Conservation (phyloP, 2,113 vertebrate genomes). For the Lasiurus cinereus region DNA sequence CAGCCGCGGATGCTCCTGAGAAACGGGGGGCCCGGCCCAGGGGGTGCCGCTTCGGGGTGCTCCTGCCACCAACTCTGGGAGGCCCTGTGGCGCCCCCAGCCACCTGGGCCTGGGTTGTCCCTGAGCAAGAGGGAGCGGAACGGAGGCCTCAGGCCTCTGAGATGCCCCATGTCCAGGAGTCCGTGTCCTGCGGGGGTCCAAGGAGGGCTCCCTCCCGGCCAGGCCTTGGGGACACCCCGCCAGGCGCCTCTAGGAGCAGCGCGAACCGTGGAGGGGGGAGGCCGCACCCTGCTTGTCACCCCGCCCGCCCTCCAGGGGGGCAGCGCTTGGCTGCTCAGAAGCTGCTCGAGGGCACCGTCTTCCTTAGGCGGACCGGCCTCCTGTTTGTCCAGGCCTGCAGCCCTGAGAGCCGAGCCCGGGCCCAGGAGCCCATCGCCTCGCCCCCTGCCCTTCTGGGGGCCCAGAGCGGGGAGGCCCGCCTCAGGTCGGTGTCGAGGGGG, state of each 20-base stretch:
- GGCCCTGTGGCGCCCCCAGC: not conserved
- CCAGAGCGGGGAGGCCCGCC: not conserved
- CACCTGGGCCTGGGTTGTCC: not conserved
- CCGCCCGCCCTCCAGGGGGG: not conserved
- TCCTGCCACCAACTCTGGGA: not conserved
- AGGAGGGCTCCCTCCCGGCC: no score
- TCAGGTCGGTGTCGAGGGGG: fast-evolving
- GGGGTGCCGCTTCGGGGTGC: not conserved
- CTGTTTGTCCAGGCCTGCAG: not conserved
- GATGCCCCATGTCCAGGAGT: not conserved
- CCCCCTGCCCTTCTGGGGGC: not conserved
- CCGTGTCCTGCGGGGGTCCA: fast-evolving
- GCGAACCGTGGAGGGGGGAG: fast-evolving
- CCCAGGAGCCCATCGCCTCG: not conserved
- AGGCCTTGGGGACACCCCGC: fast-evolving
- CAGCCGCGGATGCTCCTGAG: not conserved
- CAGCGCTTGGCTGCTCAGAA: fast-evolving
- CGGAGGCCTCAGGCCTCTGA: fast-evolving
- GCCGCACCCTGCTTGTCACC: fast-evolving
- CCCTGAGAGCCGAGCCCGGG: not conserved
- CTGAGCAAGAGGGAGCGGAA: not conserved
- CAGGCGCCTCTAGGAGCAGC: not conserved
- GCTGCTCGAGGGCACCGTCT: not conserved
- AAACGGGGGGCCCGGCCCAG: not conserved
- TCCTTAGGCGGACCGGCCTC: not conserved